phyloP scores from a whole-genome alignment of 2,888 invertebrate species.

The Drosophila barbarae region DNA sequence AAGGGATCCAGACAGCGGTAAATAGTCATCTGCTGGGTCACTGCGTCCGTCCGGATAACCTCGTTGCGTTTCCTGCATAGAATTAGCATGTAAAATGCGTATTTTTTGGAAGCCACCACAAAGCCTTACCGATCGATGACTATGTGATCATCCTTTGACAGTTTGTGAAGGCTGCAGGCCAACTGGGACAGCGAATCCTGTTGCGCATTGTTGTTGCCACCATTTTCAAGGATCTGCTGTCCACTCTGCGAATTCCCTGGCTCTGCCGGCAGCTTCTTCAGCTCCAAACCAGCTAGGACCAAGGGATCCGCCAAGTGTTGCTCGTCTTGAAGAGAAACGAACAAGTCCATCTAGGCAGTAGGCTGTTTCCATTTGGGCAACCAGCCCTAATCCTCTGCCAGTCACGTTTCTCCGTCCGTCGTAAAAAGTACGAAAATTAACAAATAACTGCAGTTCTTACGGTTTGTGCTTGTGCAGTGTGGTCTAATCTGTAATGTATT shows the following conservation, averaged over 20 bases:
- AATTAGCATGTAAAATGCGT: background rate
- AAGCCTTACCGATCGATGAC: slow-evolving; percentile 74
- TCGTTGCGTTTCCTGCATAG: slow-evolving; percentile 72
- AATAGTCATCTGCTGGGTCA: slow-evolving; percentile 74
- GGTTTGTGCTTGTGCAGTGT: background rate
- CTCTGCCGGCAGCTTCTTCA: slow-evolving; percentile 1
- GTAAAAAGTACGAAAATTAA: background rate
- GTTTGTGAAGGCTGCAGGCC: slow-evolving; percentile 73
- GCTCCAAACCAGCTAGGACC: background rate
- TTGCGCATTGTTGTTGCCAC: background rate
- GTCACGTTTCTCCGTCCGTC: background rate
- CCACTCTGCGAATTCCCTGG: background rate
- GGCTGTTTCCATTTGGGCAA: slow-evolving; percentile 1
- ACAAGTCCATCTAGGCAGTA: slow-evolving; percentile 3
- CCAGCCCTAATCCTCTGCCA: background rate
- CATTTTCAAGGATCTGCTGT: background rate
- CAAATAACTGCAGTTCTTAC: background rate
- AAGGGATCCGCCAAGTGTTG: background rate
- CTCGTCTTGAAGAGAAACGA: background rate
- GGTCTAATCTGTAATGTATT: too few relatives aligned
- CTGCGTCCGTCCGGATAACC: slow-evolving; percentile 70
- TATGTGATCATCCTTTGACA: slow-evolving; percentile 76
- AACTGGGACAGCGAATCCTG: slow-evolving; percentile 72
- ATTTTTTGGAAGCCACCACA: background rate
- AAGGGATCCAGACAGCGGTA: slow-evolving; percentile 75